These are phyloP conservation scores for Gorilla gorilla DNA, from an alignment of 2,113 vertebrate species.

Conservation along the genomic window DNA sequence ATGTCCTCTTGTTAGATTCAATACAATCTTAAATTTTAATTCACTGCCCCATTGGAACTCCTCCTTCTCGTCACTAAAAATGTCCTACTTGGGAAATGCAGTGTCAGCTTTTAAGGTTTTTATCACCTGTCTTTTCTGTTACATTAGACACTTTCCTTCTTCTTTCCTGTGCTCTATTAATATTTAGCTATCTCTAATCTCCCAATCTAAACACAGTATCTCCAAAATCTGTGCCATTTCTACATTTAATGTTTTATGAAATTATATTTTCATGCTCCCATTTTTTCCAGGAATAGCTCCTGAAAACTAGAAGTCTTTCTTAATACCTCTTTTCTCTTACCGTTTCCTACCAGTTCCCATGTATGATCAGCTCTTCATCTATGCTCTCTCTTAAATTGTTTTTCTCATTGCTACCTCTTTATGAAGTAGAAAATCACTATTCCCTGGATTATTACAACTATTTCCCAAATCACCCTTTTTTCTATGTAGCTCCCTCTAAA, in stretches of 20 bases:
- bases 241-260: neutral
- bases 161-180: neutral
- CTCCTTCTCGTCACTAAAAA: neutral
- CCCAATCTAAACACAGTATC: neutral
- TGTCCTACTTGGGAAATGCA: neutral
- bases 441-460: neutral
- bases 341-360: neutral
- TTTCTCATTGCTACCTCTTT: neutral
- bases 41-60: neutral
- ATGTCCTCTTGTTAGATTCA: neutral
- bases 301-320: neutral
- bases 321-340: neutral
- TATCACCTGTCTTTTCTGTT: neutral
- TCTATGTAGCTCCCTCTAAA: neutral
- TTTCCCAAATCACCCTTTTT: neutral
- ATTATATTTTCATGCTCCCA: neutral
- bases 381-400: neutral
- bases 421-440: neutral
- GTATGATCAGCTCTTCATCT: neutral
- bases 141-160: neutral
- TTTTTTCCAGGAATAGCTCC: neutral
- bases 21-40: neutral
- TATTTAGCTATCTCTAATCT: neutral
- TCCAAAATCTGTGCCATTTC: neutral
- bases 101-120: neutral